Evolutionary conservation across 2,113 vertebrate genomes (phyloP).

Genomic region (Baryphthengus martii): DNA sequence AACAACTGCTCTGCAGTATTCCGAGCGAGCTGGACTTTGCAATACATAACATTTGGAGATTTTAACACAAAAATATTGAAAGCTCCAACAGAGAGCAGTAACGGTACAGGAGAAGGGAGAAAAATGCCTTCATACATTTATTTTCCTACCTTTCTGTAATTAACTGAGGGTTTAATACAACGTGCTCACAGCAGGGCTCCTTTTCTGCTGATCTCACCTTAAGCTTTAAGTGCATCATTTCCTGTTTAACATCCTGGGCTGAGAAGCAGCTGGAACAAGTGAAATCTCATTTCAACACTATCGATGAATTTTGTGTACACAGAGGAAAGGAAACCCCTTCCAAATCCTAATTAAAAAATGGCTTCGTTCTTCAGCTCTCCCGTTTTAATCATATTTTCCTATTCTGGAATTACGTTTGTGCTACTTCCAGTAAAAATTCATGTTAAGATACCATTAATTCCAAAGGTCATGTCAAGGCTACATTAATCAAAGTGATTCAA

Average conservation of each 20-base stretch:
- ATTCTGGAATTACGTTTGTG: not conserved
- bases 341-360: not conserved
- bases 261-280: slow-evolving; percentile 8
- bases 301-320: accelerated
- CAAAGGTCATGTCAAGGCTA: not conserved
- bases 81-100: not conserved
- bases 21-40: not conserved
- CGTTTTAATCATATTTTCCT: not conserved
- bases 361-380: not conserved
- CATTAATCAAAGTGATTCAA: not conserved
- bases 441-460: not conserved
- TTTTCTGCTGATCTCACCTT: slow-evolving; percentile 25
- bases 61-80: not conserved
- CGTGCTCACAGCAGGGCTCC: not conserved
- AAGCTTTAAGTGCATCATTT: slow-evolving; percentile 6
- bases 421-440: not conserved
- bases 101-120: not conserved
- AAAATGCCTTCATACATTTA: not conserved
- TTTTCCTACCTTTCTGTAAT: not conserved
- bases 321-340: not conserved
- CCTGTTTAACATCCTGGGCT: slow-evolving; percentile 8
- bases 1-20: not conserved
- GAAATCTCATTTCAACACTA: not conserved
- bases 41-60: not conserved
- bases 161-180: not conserved